Evolutionary conservation across 2,113 vertebrate genomes (phyloP).

Genomic region (Oenanthe melanoleuca): DNA sequence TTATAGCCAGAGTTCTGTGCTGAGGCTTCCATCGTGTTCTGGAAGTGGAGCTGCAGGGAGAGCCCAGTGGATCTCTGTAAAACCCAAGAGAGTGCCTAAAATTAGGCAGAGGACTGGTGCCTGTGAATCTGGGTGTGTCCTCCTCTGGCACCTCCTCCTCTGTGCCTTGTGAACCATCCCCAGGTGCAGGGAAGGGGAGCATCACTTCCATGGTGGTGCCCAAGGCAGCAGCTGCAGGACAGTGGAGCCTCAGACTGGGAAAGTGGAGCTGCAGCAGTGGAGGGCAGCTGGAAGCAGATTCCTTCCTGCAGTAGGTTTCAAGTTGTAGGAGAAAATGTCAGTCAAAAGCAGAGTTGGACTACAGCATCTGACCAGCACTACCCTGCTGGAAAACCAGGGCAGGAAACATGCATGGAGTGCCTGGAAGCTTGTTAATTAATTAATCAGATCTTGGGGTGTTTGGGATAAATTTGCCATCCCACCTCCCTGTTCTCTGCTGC

Average conservation of each 20-base stretch:
- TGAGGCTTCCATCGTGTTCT: accelerated
- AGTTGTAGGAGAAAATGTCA: not conserved
- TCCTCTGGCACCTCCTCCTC: not conserved
- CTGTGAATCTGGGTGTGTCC: not conserved
- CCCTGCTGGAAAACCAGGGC: not conserved
- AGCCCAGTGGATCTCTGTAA: not conserved
- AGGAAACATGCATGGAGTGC: accelerated
- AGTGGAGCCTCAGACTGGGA: not conserved
- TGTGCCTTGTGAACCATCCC: not conserved
- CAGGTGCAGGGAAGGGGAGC: not conserved
- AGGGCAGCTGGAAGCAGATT: not conserved
- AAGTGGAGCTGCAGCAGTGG: accelerated
- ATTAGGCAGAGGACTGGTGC: not conserved
- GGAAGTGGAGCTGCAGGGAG: not conserved
- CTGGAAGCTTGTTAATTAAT: not conserved
- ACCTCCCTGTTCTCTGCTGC: not conserved
- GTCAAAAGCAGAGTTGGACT: not conserved
- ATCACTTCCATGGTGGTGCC: accelerated
- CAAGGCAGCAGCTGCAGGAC: not conserved
- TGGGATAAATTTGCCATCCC: not conserved
- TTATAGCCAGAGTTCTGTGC: accelerated
- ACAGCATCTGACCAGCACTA: not conserved
- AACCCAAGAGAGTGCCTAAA: not conserved
- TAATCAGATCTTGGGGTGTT: not conserved
- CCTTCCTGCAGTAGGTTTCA: accelerated